Evolutionary conservation across 2,113 vertebrate species (phyloP).

Genomic region (Thermophis baileyi): DNA sequence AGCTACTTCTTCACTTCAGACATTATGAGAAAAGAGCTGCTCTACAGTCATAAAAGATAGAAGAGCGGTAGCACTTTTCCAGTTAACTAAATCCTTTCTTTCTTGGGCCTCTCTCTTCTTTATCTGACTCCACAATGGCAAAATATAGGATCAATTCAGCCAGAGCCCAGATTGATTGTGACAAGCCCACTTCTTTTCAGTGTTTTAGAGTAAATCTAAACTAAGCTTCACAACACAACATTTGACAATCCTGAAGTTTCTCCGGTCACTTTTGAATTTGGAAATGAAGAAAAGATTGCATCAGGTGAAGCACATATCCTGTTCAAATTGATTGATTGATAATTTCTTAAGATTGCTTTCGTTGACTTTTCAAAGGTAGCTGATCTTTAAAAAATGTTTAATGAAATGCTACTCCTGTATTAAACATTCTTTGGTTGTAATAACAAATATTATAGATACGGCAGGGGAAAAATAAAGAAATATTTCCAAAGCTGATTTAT

Average conservation of each 20-base stretch:
- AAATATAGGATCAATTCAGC: not conserved
- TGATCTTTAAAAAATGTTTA: slow-evolving; percentile 55
- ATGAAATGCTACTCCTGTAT: slow-evolving; percentile 52
- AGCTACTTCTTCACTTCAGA: not conserved
- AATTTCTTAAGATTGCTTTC: slow-evolving; percentile 43
- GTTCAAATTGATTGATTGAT: slow-evolving; percentile 41
- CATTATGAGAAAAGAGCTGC: not conserved
- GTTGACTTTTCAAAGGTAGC: slow-evolving; percentile 59
- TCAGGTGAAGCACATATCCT: not conserved
- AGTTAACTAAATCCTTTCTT: not conserved
- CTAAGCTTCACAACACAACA: not conserved
- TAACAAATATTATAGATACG: slow-evolving; percentile 65
- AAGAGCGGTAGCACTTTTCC: not conserved
- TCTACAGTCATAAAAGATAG: not conserved
- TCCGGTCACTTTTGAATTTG: not conserved
- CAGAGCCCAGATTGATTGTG: not conserved
- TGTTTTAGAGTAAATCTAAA: not conserved
- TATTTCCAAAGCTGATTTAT: slow-evolving; percentile 71
- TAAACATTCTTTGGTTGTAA: slow-evolving; percentile 63
- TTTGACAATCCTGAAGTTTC: no score
- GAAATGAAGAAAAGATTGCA: not conserved
- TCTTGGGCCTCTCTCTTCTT: not conserved
- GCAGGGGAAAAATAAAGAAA: slow-evolving; percentile 60
- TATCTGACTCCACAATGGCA: not conserved
- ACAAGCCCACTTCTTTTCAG: not conserved